Base-by-base conservation (phyloP, 1,140 invertebrate species). In the Mactra quadrangularis region DNA sequence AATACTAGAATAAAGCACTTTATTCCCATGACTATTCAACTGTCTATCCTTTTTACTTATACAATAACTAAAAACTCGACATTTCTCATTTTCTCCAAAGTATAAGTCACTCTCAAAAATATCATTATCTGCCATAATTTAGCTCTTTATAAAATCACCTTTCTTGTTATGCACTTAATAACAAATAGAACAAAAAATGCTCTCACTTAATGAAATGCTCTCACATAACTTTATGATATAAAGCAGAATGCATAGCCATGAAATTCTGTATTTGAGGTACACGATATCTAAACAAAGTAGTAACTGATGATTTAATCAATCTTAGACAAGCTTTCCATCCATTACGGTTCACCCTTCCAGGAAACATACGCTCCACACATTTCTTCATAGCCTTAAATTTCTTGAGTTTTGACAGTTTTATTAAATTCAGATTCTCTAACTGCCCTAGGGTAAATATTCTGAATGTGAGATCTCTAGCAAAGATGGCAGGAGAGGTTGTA, bases 391-490 rank as follows among this genome's bases (percentile, higher is more conserved):
- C 77, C 41, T 59, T 70, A n/a, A 57, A 59, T 45, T 33, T 53
- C 19, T 59, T 41, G 22, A 7, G 31, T 15, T 35, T 55, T 15
- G 35, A 50, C 25, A 68, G 38, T 6, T 31, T n/a, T 17, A 17
- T 53, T 4, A 68, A 19, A 25, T 29, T 70, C 13, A 60, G 47
- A 31, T 78, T 33, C n/a, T 78, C 33, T 1, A 81, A 50, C 41
- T 81, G 64, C 11, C 53, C 64, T n/a, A 81, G 41, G 0, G 64
- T 71, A 53, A 81, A 81, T 47, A 81, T n/a, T 29, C 77, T 1
- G 41, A 81, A 81, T 17, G 57, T 3, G 13, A 81, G 77, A 70
- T 81, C 77, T 47, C 64, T 11, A 1, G 66, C 77, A 31, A 81
- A 41, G 1, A 81, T 25, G 0, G 77, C 64, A 33, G 77, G 77